Percentiles rank a stretch among this genome's conserved stretches.
phyloP scores from a whole-genome alignment of 2,888 invertebrate species.

The Heliothis peltigera region DNA sequence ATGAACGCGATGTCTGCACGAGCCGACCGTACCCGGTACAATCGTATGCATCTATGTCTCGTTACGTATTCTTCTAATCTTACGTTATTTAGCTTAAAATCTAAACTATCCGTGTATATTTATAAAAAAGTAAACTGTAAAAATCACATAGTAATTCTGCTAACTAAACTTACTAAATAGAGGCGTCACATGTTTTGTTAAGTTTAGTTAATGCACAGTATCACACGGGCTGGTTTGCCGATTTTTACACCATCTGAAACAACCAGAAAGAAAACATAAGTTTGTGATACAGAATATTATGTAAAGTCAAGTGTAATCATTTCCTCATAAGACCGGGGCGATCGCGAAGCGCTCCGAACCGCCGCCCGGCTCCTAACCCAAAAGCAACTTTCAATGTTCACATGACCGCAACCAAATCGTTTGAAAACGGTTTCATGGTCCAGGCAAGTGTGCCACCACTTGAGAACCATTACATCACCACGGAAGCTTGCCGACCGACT shows the following conservation, averaged over 20 bases:
- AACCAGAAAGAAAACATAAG: conserved; percentile 65
- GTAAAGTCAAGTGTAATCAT: background rate
- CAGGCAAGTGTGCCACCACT: conserved; percentile 75
- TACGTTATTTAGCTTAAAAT: conserved; percentile 63
- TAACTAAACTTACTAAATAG: conserved; percentile 80
- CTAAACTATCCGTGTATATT: conserved; percentile 78
- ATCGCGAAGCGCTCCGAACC: background rate
- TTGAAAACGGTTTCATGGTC: conserved; percentile 72
- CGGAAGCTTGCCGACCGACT: conserved; percentile 87
- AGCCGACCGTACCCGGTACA: conserved; percentile 46
- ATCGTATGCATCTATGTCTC: conserved; percentile 57
- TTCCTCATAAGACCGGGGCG: background rate
- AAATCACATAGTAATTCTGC: conserved; percentile 88
- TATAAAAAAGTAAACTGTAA: conserved; percentile 76
- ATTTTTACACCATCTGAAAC: conserved; percentile 77
- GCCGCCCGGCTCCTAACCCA: conserved; percentile 52
- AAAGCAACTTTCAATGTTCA: conserved; percentile 49
- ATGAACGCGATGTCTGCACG: conserved; percentile 35
- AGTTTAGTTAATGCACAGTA: conserved; percentile 80
- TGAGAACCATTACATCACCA: conserved; percentile 79
- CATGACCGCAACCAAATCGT: conserved; percentile 59
- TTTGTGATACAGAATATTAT: background rate
- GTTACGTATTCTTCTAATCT: conserved; percentile 63
- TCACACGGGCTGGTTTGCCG: conserved; percentile 76
- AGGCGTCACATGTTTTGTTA: conserved; percentile 72